phyloP scores from a whole-genome alignment of 2,113 vertebrate genomes.

The Rynchops niger region DNA sequence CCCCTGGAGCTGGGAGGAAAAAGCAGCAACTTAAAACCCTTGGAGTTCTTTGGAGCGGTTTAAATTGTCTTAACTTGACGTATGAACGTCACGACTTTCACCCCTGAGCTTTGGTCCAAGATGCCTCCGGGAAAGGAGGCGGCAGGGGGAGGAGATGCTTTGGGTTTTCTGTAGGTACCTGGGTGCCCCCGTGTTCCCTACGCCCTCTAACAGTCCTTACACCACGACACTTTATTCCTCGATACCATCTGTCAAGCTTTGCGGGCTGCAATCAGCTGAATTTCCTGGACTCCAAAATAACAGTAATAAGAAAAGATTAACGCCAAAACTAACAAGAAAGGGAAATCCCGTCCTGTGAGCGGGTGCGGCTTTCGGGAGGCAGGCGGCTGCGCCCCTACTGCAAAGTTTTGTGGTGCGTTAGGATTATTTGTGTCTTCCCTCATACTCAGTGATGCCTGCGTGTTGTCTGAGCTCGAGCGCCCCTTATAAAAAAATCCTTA shows the following conservation, averaged over 20 bases:
- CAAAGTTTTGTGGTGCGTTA: rapidly evolving
- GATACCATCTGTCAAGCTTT: neutral
- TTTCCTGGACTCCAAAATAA: neutral
- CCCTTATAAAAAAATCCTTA: neutral
- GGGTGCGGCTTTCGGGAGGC: neutral
- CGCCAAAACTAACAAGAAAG: neutral
- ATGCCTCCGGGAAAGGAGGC: neutral
- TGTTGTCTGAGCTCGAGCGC: neutral
- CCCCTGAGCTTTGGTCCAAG: neutral
- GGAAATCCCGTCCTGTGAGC: neutral
- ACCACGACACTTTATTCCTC: neutral
- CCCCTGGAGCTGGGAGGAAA: neutral
- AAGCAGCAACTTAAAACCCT: neutral
- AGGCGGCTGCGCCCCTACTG: rapidly evolving
- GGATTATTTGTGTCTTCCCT: neutral
- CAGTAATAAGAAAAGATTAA: neutral
- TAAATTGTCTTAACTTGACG: neutral
- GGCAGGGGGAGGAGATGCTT: neutral
- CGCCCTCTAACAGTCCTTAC: neutral
- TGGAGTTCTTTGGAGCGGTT: neutral
- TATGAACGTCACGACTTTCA: neutral
- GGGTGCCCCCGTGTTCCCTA: too few relatives aligned
- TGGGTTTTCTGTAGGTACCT: neutral
- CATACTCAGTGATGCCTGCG: rapidly evolving
- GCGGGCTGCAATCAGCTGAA: neutral